phyloP scores from a whole-genome alignment of 1,140 invertebrate genomes.

The Drosophila tani region DNA sequence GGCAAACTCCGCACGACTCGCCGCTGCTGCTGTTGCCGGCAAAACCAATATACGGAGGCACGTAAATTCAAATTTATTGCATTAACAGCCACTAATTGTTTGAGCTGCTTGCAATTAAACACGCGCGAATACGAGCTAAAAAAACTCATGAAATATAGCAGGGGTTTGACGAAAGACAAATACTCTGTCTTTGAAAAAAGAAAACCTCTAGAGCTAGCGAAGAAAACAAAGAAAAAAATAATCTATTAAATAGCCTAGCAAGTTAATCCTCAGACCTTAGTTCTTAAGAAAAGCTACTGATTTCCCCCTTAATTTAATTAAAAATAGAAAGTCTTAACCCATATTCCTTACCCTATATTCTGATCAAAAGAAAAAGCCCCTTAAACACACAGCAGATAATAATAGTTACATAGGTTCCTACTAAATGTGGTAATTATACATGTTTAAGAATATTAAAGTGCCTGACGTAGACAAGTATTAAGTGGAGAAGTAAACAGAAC shows the following conservation, averaged over 20 bases:
- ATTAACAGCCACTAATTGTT: slow-evolving; percentile 59
- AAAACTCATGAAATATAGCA: slow-evolving; percentile 1
- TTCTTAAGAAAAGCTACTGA: too few relatives aligned
- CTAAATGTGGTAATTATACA: slow-evolving; percentile 24
- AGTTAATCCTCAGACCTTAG: background rate
- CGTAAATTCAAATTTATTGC: slow-evolving; percentile 60
- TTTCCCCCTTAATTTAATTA: background rate
- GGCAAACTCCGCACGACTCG: slow-evolving; percentile 39
- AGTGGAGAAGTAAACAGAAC: slow-evolving; percentile 1
- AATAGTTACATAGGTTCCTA: slow-evolving; percentile 1
- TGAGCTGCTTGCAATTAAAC: slow-evolving; percentile 45
- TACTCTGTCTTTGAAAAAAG: slow-evolving; percentile 5
- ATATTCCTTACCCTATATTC: background rate
- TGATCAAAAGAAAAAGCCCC: background rate
- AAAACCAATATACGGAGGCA: slow-evolving; percentile 43
- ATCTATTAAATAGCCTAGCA: too few relatives aligned
- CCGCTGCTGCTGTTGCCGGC: background rate
- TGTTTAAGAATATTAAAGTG: slow-evolving; percentile 13
- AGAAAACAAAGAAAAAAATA: background rate
- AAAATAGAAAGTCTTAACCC: background rate
- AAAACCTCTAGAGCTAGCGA: too few relatives aligned
- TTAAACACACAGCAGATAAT: slow-evolving; percentile 1
- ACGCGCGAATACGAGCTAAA: slow-evolving; percentile 30
- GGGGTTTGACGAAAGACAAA: slow-evolving; percentile 16
- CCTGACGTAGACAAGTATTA: slow-evolving; percentile 3